Conservation (phyloP, 2,888 invertebrate species). For the Serripes groenlandicus region DNA sequence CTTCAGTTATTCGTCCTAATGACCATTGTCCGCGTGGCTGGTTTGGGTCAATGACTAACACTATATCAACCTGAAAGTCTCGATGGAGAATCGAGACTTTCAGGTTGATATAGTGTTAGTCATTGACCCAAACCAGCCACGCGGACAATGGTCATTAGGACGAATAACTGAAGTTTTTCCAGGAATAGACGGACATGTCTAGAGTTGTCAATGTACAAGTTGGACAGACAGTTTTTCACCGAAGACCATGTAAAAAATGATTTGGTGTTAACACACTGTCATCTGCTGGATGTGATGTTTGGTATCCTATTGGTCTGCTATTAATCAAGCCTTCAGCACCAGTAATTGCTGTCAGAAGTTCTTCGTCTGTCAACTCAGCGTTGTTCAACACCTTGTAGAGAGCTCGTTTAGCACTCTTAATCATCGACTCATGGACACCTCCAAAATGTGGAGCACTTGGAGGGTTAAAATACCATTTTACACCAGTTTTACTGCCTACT, state of each 20-base stretch:
- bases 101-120: constrained; percentile 25
- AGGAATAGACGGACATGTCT: constrained; percentile 57
- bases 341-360: constrained; percentile 44
- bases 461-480: constrained; percentile 61
- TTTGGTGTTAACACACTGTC: constrained; percentile 51
- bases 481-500: constrained; percentile 28
- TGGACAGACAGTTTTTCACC: no score
- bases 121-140: no score
- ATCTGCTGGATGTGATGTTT: constrained; percentile 36
- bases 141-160: no score
- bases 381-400: constrained; percentile 47
- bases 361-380: constrained; percentile 56
- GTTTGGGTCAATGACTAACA: constrained; percentile 52
- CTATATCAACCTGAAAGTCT: constrained; percentile 49
- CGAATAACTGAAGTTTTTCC: no score
- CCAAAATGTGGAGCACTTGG: constrained; percentile 65
- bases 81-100: no score
- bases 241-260: constrained; percentile 64
- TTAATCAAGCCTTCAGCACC: constrained; percentile 57
- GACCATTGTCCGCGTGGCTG: constrained; percentile 52
- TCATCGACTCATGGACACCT: constrained; percentile 58
- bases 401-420: constrained; percentile 61
- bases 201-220: constrained; percentile 58
- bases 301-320: constrained; percentile 46
- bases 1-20: constrained; percentile 46